Evolutionary conservation across 2,113 vertebrate species (phyloP), one percentile per base, ranked within the genome.

Genomic region (Procapra przewalskii): DNA sequence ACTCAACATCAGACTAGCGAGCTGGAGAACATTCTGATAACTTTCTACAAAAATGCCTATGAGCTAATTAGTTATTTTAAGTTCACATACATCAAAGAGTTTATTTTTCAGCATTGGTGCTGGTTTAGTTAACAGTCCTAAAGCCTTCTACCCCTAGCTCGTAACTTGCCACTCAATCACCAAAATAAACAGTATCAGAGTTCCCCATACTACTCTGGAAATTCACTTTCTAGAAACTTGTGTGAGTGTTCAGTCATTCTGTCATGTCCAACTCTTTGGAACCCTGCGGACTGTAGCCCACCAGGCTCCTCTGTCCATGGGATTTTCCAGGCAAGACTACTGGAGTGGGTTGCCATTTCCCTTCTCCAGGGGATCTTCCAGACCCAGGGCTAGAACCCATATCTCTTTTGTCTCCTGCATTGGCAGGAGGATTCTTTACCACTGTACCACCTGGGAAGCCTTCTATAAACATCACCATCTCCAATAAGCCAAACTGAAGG

Each of bases 141-240:
- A 91, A 36, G 33, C 27, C 3, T 62, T 90, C 48, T n/a, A 84
- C 3, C 6, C 91, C 59, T 50, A 27, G 19, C 52, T 48, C 36
- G 9, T 7, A 67, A 25, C 79, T 54, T 91, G 40, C 43, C n/a
- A 82, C 5, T 9, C 13, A 33, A 43, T 50, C 71, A 71, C 11
- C 64, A 80, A 95, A 94, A 94, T 71, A 90, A 90, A 79, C 40
- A 93, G 31, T 79, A 75, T 43, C 52, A 83, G 94, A n/a, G 64
- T 17, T 91, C 25, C 19, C 50, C 29, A 88, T 15, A 43, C 13
- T 16, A 60, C 23, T n/a, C 54, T 57, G 80, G 23, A 94, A 84
- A 96, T 16, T 67, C 90, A n/a, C 29, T 95, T 91, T 94, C 62
- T 27, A 93, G n/a, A 95, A 97, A 67, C 36, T 14, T 75, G 16